Conservation (phyloP, 2,888 invertebrate species). For the Thysanoteuthis rhombus region DNA sequence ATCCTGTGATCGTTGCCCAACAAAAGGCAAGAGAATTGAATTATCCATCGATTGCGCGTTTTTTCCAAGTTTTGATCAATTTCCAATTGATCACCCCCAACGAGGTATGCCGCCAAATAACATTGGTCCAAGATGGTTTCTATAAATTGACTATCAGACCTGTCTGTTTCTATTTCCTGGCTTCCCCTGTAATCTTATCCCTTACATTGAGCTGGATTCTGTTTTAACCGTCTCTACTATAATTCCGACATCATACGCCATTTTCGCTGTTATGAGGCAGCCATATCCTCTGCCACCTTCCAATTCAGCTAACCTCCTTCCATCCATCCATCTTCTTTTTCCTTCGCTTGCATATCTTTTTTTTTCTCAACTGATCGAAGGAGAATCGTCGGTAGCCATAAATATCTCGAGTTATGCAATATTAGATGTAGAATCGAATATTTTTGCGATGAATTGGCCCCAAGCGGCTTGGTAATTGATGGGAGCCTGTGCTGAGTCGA, state of each 20-base stretch:
- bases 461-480: background rate
- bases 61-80: no score
- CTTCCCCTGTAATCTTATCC: background rate
- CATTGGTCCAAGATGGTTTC: no score
- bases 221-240: background rate
- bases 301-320: background rate
- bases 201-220: background rate
- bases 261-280: background rate
- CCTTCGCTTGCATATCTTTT: background rate
- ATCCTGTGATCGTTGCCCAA: no score
- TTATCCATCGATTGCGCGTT: no score
- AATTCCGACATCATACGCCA: background rate
- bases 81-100: no score
- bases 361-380: background rate
- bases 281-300: background rate
- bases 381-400: background rate
- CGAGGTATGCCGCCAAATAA: no score
- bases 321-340: background rate
- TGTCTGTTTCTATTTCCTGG: no score
- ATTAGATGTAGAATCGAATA: background rate
- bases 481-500: background rate
- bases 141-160: no score
- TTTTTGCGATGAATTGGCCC: conserved; percentile 12
- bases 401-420: conserved; percentile 12
- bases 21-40: no score